A percentile compares a stretch with the other conserved stretches of the same genome.
Conservation (phyloP, 2,797 vertebrate genomes). For the Gambusia yucatana region DNA sequence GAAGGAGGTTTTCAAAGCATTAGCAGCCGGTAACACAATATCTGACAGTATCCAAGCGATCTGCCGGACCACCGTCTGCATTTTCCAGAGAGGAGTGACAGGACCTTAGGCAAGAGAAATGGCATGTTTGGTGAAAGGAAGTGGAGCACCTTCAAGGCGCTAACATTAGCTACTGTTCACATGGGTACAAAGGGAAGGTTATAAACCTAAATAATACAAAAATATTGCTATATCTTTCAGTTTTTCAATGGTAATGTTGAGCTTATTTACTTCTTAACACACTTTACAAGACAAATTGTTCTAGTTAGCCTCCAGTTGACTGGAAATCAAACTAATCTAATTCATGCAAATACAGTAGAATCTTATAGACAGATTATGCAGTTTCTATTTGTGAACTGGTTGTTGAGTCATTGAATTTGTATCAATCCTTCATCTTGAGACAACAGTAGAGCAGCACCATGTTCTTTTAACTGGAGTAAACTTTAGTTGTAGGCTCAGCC, state of each 20-base stretch:
- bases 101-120: constrained; percentile 40
- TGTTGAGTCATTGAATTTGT: neutral
- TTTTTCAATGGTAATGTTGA: neutral
- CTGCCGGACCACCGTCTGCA: constrained; percentile 45
- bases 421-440: neutral
- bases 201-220: constrained; percentile 1
- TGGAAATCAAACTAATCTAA: neutral
- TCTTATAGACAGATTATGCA: neutral
- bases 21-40: constrained; percentile 75
- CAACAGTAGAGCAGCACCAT: neutral
- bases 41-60: constrained; percentile 61
- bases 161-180: constrained; percentile 41
- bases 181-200: constrained; percentile 12
- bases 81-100: constrained; percentile 50
- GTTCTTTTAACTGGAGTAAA: neutral
- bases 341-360: neutral
- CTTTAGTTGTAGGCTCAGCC: neutral
- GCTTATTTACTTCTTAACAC: neutral
- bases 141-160: constrained; percentile 14
- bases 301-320: neutral
- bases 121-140: constrained; percentile 44
- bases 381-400: neutral
- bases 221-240: neutral
- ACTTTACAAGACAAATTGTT: neutral
- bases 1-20: constrained; percentile 72